Conservation (phyloP, 64 coral and sea anemone genomes). For the Stylophora pistillata region DNA sequence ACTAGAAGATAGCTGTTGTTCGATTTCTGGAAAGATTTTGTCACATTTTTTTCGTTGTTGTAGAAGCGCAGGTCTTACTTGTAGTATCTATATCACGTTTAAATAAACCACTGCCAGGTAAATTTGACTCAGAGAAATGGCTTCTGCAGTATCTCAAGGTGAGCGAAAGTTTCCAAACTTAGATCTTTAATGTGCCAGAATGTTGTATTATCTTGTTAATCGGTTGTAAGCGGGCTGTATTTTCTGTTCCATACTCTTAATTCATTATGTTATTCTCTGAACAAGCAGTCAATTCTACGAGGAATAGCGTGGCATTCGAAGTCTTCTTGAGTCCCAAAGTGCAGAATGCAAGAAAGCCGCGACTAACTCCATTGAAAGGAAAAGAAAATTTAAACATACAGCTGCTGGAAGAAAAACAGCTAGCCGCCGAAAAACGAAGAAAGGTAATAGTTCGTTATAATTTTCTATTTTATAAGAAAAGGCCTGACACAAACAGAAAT, state of each 20-base stretch:
- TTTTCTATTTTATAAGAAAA: no score
- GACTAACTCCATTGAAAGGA: slow-evolving; percentile 59
- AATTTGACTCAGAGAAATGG: background rate
- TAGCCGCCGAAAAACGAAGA: slow-evolving; percentile 69
- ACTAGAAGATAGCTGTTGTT: background rate
- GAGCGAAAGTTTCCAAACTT: background rate
- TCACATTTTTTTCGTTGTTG: background rate
- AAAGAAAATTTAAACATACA: slow-evolving; percentile 86
- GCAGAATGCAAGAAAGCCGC: slow-evolving; percentile 82
- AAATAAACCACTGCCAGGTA: background rate
- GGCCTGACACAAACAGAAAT: no score
- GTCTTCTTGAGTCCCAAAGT: slow-evolving; percentile 68
- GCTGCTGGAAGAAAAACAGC: slow-evolving; percentile 59
- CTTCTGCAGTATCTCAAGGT: slow-evolving; percentile 6
- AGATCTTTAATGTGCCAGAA: background rate
- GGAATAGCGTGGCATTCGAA: slow-evolving; percentile 62
- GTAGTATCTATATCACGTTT: background rate
- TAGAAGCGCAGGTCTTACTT: background rate
- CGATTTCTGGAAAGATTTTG: background rate
- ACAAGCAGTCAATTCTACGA: background rate
- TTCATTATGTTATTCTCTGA: background rate
- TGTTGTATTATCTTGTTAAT: background rate
- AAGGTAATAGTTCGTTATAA: slow-evolving; percentile 31
- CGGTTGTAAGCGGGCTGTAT: background rate
- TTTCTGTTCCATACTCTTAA: background rate